Evolutionary conservation across 2,797 vertebrate species (phyloP).

Genomic region (Phalloptychus januarius): DNA sequence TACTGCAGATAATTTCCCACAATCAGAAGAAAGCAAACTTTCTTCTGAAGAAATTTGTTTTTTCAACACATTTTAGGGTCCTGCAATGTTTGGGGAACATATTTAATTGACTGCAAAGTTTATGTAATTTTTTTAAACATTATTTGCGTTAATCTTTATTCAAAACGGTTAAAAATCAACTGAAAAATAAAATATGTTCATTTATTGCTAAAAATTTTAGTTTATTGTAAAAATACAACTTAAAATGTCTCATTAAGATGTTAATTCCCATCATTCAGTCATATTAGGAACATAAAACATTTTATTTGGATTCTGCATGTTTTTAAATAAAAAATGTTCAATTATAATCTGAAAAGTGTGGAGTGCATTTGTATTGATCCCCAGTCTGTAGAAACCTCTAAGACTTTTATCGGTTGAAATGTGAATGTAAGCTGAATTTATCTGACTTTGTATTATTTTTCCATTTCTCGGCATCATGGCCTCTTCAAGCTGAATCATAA

Average conservation of each 20-base stretch:
- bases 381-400: too few species aligned
- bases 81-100: neutral
- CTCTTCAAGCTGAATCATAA: neutral
- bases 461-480: too few species aligned
- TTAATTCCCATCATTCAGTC: neutral
- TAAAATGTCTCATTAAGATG: neutral
- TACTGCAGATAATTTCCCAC: conserved; percentile 10
- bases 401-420: too few species aligned
- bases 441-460: neutral
- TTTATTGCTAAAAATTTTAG: neutral
- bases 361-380: too few species aligned
- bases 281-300: too few species aligned
- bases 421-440: neutral
- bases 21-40: neutral
- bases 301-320: too few species aligned
- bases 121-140: neutral
- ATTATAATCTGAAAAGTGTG: too few species aligned
- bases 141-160: neutral
- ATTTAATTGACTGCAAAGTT: neutral
- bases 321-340: too few species aligned
- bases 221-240: neutral
- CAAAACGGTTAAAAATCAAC: neutral
- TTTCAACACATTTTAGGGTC: neutral
- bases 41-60: too few species aligned
- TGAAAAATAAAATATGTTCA: neutral